Evolutionary conservation across 2,888 invertebrate genomes (phyloP), one percentile per base, ranked within the genome.

Genomic region (Rhogogaster chlorosoma): DNA sequence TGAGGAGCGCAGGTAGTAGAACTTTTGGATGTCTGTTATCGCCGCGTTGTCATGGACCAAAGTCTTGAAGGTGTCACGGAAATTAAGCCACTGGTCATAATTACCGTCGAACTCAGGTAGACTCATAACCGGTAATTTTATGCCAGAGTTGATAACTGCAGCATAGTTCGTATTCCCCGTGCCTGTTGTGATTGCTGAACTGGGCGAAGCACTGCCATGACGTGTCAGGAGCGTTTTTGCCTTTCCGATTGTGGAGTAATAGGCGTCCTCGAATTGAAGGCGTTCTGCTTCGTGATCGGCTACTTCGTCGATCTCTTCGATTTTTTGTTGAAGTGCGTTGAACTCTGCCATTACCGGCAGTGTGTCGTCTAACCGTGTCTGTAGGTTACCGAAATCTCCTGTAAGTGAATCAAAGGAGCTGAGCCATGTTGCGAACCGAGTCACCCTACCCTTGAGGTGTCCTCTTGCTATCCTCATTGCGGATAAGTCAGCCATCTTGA

Each of bases 51-150:
- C 67, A 38, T 86, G 84, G 0, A 86, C 57, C 2, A 87, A 38
- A 9, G 86, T 73, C 29, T 67, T 71, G 70, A 85, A 86, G 7
- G 84, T 71, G 64, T 86, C 86, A 15, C 83, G 78, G 77, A 86
- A 86, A 2, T 82, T 77, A 29, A 32, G 67, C 86, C 86, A 87
- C 18, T 87, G 73, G 9, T 84, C 85, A 36, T 84, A 84, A 29
- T 53, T 77, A 5, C 84, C 87, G 29, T 87, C 53, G 38, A 85
- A 87, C 7, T 22, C 70, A n/a, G 86, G 85, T 22, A 86, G 49
- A n/a, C 84, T 85, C 5, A 87, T 85, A 0, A 32, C 70, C 12
- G 85, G 85, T n/a, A 85, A n/a, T 12, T 78, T 85, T 9, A 61
- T 78, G 75, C 15, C 26, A 49, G 75, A 49, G 26, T 29, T 49